Conservation (phyloP, 2,113 vertebrate species). For the Pseudorectes ferrugineus region DNA sequence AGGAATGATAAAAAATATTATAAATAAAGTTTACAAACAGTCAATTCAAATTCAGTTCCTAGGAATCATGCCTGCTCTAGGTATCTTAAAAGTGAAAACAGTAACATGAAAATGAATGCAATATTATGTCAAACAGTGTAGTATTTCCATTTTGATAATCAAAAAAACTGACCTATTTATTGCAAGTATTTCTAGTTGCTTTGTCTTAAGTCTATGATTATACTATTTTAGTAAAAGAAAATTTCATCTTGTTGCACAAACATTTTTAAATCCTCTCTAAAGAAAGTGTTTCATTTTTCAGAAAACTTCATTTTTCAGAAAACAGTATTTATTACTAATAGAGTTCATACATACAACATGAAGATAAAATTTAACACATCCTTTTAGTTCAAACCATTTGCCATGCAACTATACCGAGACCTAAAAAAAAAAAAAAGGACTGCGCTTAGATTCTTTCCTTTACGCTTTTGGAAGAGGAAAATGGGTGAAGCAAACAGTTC, state of each 20-base stretch:
- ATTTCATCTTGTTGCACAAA: background rate
- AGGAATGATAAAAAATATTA: background rate
- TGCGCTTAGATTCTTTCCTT: background rate
- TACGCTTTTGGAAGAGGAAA: background rate
- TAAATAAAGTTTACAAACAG: background rate
- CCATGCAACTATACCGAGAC: background rate
- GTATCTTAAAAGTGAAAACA: background rate
- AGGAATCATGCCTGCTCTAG: background rate
- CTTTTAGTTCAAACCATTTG: background rate
- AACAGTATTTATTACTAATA: background rate
- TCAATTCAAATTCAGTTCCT: background rate
- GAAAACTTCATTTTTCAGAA: background rate
- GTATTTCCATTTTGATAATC: background rate
- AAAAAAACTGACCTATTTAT: background rate
- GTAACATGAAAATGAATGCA: background rate
- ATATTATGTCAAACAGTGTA: background rate
- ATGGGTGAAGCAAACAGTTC: background rate
- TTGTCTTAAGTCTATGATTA: background rate
- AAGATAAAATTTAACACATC: background rate
- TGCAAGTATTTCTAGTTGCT: background rate
- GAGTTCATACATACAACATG: background rate
- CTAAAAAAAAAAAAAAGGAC: background rate
- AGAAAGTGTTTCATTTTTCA: background rate
- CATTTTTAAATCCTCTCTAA: background rate
- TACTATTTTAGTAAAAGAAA: background rate